These are phyloP conservation scores for Coturnix japonica DNA, from an alignment of 2,113 vertebrate species.

Conservation along the genomic window DNA sequence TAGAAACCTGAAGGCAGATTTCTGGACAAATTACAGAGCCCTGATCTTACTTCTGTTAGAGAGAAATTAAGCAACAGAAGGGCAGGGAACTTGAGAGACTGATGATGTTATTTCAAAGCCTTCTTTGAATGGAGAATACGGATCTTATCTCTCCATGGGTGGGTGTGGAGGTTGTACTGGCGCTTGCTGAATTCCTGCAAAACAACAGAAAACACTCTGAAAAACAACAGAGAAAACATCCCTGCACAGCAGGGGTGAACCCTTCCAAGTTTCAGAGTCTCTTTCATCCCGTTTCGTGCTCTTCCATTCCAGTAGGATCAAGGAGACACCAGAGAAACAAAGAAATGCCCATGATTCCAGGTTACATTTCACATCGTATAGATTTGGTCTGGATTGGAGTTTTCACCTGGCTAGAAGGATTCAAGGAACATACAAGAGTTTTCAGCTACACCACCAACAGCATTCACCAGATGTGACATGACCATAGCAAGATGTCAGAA, in stretches of 20 bases:
- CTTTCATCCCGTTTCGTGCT: fast-evolving
- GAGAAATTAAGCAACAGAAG: neutral
- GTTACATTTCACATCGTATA: fast-evolving
- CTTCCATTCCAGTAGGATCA: neutral
- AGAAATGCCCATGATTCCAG: neutral
- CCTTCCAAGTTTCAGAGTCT: fast-evolving
- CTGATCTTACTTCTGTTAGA: neutral
- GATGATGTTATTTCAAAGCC: neutral
- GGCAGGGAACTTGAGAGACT: neutral
- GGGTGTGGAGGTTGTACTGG: neutral
- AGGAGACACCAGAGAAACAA: neutral
- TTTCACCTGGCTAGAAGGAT: neutral
- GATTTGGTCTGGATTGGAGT: fast-evolving
- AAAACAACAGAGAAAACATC: neutral
- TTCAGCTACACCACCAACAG: neutral
- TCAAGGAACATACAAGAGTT: neutral
- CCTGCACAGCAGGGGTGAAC: neutral
- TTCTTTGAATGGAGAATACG: neutral
- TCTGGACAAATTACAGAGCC: neutral
- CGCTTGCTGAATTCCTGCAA: neutral
- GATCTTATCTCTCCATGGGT: neutral
- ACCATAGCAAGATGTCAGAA: neutral
- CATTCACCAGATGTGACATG: neutral
- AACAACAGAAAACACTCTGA: neutral
- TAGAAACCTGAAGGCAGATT: neutral